Conservation (phyloP, 2,797 vertebrate genomes). For the Pantherophis vulpinus region DNA sequence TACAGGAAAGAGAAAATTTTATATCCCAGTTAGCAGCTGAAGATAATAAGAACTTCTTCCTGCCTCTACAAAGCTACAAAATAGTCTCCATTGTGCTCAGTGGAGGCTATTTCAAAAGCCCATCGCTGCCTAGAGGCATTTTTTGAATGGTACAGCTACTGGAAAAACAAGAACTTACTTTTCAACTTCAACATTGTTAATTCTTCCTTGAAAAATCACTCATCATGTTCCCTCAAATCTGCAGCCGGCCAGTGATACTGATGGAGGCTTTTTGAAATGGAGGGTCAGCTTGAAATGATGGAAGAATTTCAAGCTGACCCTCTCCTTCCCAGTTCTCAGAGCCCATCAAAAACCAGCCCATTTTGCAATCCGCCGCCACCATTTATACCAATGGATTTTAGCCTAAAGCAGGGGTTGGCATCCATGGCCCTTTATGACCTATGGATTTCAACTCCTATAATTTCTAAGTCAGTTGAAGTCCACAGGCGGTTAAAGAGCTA, state of each 20-base stretch:
- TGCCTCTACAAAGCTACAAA: neutral
- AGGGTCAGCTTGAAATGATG: neutral
- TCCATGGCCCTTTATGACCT: neutral
- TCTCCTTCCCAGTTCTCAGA: neutral
- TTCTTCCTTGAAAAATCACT: neutral
- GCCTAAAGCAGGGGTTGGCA: neutral
- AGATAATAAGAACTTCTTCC: neutral
- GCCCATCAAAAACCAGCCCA: neutral
- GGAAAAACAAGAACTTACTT: neutral
- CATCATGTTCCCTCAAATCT: neutral
- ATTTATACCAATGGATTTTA: neutral
- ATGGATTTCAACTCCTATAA: neutral
- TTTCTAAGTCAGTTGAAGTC: neutral
- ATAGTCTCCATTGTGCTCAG: neutral
- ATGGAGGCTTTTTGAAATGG: neutral
- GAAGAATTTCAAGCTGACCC: neutral
- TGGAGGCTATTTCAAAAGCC: neutral
- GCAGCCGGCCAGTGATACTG: neutral
- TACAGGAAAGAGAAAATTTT: neutral
- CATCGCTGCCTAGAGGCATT: neutral
- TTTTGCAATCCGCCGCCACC: neutral
- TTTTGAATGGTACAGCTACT: neutral
- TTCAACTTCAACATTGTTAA: neutral
- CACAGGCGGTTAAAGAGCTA: neutral
- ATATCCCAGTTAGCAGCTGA: neutral